Base-by-base conservation (phyloP, 2,797 vertebrate species). In the Acanthurus lineatus region DNA sequence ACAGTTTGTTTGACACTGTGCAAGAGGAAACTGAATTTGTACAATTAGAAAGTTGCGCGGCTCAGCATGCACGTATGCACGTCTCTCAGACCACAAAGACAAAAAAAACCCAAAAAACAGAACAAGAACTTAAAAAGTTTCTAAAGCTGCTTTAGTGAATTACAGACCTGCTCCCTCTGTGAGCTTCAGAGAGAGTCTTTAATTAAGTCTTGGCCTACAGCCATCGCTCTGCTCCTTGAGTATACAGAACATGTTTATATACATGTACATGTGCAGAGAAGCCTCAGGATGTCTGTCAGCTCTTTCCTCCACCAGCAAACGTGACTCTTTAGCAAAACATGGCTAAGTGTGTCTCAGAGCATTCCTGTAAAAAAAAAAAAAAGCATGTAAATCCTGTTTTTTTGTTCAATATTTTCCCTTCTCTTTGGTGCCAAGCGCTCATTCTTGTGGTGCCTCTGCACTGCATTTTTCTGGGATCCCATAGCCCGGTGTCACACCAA, bases 181-280 rank as follows among this genome's bases (percentile, higher is more conserved):
- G 66, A 87, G 62, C 51, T 76, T 48, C 49, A 67, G 14, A 56
- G 25, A 49, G 49, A 76, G 62, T 56, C 52, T 84, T 49, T 81
- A 54, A 66, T 81, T 76, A 72, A 58, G 64, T 14, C 11, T 32
- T 52, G 20, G 17, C 19, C 42, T 11, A 0, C 54, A 70, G 76
- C 54, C 58, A 76, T 53, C 8, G 14, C 66, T 76, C n/a, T 53
- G 47, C 58, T 64, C 0, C 61, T 49, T 73, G 14, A 72, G 67
- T 72, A 40, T 32, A 58, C 28, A 56, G 19, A 65, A 28, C n/a
- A 0, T 68, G 74, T 77, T 74, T 66, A 19, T 69, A 60, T 59
- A 25, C 35, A 38, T 48, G 10, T 59, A 32, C 35, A 38, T 48
- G 10, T 69, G 77, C 72, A 67, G 40, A 57, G 28, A 2, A 12